Evolutionary conservation across 92 coral and sea anemone genomes (phyloP).

Genomic region (Umimayanthus kanabou): DNA sequence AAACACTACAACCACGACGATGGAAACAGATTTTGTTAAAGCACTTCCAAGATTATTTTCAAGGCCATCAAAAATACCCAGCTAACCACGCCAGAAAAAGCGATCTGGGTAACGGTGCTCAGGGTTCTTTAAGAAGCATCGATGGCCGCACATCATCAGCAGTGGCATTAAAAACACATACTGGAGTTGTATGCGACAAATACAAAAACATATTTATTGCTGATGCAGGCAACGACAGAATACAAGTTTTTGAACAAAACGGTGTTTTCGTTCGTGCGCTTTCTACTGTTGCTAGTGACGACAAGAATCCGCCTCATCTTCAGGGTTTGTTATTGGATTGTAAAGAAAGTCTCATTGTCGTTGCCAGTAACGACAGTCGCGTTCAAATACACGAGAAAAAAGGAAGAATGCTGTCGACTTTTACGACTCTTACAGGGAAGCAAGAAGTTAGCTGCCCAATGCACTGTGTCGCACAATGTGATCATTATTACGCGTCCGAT

Average conservation of each 20-base stretch:
- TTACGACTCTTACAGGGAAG: neutral
- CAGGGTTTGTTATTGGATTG: conserved; percentile 12
- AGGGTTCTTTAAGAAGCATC: neutral
- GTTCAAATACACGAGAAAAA: neutral
- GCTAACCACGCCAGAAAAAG: too few relatives aligned
- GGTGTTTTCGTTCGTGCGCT: neutral
- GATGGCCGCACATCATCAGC: neutral
- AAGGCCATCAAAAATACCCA: too few relatives aligned
- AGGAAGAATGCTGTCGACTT: neutral
- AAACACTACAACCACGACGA: too few relatives aligned
- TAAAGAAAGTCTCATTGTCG: conserved; percentile 7
- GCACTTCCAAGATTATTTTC: too few relatives aligned
- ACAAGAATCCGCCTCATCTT: conserved; percentile 7
- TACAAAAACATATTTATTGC: neutral
- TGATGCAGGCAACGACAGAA: conserved; percentile 9
- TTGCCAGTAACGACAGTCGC: conserved; percentile 16
- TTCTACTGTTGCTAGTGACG: neutral
- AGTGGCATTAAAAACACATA: neutral
- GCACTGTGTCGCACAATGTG: neutral
- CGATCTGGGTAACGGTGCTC: too few relatives aligned
- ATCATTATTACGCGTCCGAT: conserved; percentile 7
- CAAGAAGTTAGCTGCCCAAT: conserved; percentile 5
- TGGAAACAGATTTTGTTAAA: too few relatives aligned
- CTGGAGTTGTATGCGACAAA: conserved; percentile 25
- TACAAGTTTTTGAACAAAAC: neutral